Conservation (phyloP, 2,113 vertebrate genomes). For the Eonycteris spelaea region DNA sequence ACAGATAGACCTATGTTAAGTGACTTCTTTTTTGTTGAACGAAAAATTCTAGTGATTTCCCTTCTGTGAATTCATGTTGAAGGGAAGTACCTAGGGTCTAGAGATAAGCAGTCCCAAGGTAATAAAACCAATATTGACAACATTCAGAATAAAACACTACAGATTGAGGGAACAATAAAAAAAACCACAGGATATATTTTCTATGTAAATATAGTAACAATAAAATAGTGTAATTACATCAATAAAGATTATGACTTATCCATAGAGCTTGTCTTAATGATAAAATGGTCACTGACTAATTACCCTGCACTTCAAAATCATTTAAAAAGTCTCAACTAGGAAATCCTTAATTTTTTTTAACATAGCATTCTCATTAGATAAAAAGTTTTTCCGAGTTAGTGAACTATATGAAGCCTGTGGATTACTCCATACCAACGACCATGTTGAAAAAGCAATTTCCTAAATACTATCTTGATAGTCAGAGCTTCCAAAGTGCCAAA, state of each 20-base stretch:
- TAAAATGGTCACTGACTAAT: neutral
- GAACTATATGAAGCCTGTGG: neutral
- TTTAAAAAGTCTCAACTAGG: neutral
- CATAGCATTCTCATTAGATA: neutral
- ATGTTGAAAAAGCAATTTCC: neutral
- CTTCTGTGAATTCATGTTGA: conserved; percentile 32
- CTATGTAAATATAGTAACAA: neutral
- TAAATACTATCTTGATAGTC: neutral
- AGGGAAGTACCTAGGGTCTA: neutral
- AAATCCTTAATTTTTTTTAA: neutral
- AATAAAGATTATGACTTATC: neutral
- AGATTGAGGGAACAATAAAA: neutral
- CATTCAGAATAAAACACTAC: conserved; percentile 31
- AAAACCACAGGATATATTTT: neutral
- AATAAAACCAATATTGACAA: conserved; percentile 22
- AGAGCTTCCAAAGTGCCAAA: neutral
- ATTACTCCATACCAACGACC: neutral
- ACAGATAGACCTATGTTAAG: neutral
- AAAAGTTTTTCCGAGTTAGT: neutral
- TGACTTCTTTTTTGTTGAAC: conserved; percentile 20
- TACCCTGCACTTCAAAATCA: neutral
- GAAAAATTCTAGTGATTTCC: conserved; percentile 18
- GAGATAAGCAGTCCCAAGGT: conserved; percentile 53
- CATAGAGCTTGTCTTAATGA: neutral
- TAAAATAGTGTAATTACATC: neutral